Percentiles rank a stretch among this genome's conserved stretches.
phyloP scores from a whole-genome alignment of 2,113 vertebrate species.

The Nothoprocta perdicaria region DNA sequence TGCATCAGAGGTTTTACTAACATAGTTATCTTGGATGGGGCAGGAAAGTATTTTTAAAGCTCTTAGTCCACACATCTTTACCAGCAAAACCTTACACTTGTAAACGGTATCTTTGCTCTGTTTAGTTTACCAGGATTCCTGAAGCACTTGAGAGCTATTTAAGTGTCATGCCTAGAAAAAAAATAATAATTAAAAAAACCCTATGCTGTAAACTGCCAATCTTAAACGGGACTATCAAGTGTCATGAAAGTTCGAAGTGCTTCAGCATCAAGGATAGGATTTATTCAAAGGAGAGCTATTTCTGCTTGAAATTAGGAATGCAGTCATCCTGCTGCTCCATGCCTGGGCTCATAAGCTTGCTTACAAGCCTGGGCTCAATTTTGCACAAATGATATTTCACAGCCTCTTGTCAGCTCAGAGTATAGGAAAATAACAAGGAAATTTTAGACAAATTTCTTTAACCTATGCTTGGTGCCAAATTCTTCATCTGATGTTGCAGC shows the following conservation, averaged over 20 bases:
- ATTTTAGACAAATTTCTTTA: neutral
- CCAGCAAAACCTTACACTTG: neutral
- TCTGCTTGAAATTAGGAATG: neutral
- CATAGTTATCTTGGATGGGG: neutral
- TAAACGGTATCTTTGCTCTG: neutral
- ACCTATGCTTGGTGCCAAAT: neutral
- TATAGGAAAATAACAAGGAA: accelerated
- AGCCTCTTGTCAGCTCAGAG: neutral
- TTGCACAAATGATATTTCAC: neutral
- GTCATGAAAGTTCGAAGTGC: neutral
- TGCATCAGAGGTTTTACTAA: neutral
- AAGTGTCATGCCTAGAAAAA: neutral
- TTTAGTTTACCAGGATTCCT: neutral
- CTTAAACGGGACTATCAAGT: neutral
- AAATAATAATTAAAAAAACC: neutral
- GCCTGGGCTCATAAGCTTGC: neutral
- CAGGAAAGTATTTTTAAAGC: neutral
- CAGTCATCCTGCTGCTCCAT: neutral
- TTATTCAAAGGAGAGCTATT: neutral
- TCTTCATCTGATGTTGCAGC: neutral
- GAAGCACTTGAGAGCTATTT: neutral
- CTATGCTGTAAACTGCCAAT: neutral
- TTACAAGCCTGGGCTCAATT: neutral
- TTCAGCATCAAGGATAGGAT: neutral
- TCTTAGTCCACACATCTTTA: neutral